A percentile compares a stretch with the other conserved stretches of the same genome.
These are phyloP conservation scores for Diadromus collaris DNA, from an alignment of 2,888 invertebrate species.

Conservation along the genomic window DNA sequence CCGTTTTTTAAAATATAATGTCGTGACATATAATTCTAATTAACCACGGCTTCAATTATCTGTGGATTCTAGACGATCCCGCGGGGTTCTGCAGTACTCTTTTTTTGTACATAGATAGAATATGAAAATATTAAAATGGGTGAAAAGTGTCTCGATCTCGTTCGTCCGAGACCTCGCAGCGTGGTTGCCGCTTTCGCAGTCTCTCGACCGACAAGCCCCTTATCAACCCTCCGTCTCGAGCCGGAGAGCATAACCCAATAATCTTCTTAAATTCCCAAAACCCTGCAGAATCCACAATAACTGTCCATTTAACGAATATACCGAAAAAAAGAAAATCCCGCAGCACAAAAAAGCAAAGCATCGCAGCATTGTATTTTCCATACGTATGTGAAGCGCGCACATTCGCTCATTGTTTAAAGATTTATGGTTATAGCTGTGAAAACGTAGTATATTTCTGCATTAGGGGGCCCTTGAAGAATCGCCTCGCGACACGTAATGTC, in stretches of 20 bases:
- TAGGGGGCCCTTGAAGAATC: neutral
- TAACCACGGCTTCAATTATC: neutral
- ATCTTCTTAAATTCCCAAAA: neutral
- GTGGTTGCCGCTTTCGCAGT: neutral
- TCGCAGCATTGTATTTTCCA: neutral
- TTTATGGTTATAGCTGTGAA: neutral
- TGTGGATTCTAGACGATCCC: neutral
- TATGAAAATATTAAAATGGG: neutral
- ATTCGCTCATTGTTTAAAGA: neutral
- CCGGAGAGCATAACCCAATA: neutral
- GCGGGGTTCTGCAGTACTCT: neutral
- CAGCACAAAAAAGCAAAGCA: neutral
- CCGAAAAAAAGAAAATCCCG: neutral
- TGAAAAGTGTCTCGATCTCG: neutral
- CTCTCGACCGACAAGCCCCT: neutral
- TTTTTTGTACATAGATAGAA: neutral
- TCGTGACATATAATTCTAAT: neutral
- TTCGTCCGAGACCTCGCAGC: neutral
- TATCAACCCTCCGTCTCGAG: neutral
- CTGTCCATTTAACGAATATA: neutral
- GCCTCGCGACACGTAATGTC: neutral
- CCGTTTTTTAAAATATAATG: neutral
- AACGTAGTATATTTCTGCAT: conserved; percentile 1
- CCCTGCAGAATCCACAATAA: neutral
- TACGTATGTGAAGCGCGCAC: conserved; percentile 1